Percentiles rank a stretch among this genome's conserved stretches.
phyloP scores from a whole-genome alignment of 2,113 vertebrate genomes.

The Rostratula benghalensis region DNA sequence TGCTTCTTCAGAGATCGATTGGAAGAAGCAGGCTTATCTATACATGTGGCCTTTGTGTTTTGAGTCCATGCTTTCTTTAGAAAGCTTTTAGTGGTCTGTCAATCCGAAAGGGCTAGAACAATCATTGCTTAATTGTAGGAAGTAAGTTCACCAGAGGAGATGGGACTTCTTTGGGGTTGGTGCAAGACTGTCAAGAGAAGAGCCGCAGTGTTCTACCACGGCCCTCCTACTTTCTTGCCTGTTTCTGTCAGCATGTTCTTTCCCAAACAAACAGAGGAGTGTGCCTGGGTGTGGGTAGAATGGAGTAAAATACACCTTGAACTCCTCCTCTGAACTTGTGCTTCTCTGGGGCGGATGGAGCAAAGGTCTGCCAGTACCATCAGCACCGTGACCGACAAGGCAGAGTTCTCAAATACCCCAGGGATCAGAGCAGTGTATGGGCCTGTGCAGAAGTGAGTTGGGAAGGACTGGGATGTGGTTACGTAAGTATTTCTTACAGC shows the following conservation, averaged over 20 bases:
- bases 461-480: background rate
- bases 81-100: background rate
- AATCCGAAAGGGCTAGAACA: background rate
- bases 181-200: background rate
- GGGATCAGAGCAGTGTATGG: background rate
- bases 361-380: background rate
- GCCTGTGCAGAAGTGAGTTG: background rate
- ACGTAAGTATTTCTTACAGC: background rate
- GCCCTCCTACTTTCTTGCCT: background rate
- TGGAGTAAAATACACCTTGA: background rate
- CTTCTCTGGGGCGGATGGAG: background rate
- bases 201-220: background rate
- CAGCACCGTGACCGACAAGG: background rate
- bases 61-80: background rate
- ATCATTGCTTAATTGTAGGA: background rate
- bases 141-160: background rate
- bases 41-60: background rate
- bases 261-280: background rate
- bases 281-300: background rate
- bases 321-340: accelerated
- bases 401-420: background rate
- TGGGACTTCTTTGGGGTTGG: background rate
- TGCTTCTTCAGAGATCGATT: background rate
- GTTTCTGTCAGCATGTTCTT: background rate
- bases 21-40: background rate